These are phyloP conservation scores for Lophius piscatorius DNA, from an alignment of 2,113 vertebrate genomes.

Conservation along the genomic window DNA sequence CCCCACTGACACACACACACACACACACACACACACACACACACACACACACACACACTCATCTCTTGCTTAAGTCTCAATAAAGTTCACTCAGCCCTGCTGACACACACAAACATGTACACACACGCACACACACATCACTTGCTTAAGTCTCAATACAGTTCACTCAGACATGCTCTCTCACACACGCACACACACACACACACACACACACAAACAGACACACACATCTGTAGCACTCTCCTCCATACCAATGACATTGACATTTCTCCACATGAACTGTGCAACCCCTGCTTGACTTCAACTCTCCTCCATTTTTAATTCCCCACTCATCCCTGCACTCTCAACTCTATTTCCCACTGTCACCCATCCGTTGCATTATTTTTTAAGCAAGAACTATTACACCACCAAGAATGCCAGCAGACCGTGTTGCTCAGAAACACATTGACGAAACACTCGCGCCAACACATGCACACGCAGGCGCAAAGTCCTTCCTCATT, in stretches of 20 bases:
- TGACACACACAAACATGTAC: conserved; percentile 37
- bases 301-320: conserved; percentile 46
- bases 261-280: conserved; percentile 57
- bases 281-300: conserved; percentile 55
- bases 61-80: conserved; percentile 38
- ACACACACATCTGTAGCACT: conserved; percentile 42
- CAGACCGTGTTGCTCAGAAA: conserved; percentile 58
- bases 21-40: conserved; percentile 46
- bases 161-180: conserved; percentile 45
- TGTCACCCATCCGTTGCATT: background rate
- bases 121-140: conserved; percentile 36
- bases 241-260: conserved; percentile 53
- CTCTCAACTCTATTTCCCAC: conserved; percentile 14
- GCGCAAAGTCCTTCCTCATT: conserved; percentile 80
- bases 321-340: conserved; percentile 17
- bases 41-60: conserved; percentile 20
- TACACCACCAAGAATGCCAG: conserved; percentile 49
- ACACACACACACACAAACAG: conserved; percentile 35
- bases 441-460: conserved; percentile 42
- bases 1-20: conserved; percentile 27
- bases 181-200: conserved; percentile 20
- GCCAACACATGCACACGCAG: conserved; percentile 40
- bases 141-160: conserved; percentile 47
- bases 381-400: conserved; percentile 33
- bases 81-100: conserved; percentile 42